Conservation (phyloP, 2,888 invertebrate species). For the Bellardia bayeri region DNA sequence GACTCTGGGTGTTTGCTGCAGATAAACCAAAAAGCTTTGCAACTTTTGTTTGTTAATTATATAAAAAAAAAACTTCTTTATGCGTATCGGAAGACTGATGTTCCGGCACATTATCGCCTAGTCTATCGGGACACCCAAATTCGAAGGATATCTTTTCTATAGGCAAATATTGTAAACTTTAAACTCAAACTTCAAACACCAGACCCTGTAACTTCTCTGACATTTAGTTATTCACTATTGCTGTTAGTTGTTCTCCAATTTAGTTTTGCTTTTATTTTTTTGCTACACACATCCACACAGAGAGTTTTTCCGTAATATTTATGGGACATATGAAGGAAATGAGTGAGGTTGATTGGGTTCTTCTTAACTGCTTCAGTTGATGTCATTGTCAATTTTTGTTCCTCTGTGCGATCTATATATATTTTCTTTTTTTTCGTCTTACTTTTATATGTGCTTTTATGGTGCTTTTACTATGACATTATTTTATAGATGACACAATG, state of each 20-base stretch:
- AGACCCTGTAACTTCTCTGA: slow-evolving; percentile 24
- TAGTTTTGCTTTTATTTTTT: slow-evolving; percentile 28
- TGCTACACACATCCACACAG: background rate
- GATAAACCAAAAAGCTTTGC: too few species aligned
- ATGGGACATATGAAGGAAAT: slow-evolving; percentile 56
- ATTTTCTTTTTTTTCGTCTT: background rate
- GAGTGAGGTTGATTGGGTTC: slow-evolving; percentile 63
- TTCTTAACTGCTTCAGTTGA: slow-evolving; percentile 59
- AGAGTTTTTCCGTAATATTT: slow-evolving; percentile 50
- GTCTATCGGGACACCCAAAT: too few species aligned
- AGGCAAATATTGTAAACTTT: too few species aligned
- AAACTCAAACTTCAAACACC: background rate
- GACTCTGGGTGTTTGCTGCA: too few species aligned
- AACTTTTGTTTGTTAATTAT: too few species aligned
- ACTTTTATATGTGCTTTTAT: background rate
- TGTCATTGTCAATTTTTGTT: slow-evolving; percentile 42
- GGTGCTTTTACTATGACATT: slow-evolving; percentile 31
- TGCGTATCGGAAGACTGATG: too few species aligned
- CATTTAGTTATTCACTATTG: slow-evolving; percentile 13
- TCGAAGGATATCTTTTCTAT: too few species aligned
- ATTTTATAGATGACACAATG: slow-evolving; percentile 62
- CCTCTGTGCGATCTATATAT: background rate
- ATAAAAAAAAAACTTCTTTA: too few species aligned
- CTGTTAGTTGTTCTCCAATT: background rate
- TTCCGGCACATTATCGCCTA: too few species aligned